A percentile compares a stretch with the other conserved stretches of the same genome.
phyloP scores from a whole-genome alignment of 1,140 invertebrate species.

The Eupristina koningsbergeri region DNA sequence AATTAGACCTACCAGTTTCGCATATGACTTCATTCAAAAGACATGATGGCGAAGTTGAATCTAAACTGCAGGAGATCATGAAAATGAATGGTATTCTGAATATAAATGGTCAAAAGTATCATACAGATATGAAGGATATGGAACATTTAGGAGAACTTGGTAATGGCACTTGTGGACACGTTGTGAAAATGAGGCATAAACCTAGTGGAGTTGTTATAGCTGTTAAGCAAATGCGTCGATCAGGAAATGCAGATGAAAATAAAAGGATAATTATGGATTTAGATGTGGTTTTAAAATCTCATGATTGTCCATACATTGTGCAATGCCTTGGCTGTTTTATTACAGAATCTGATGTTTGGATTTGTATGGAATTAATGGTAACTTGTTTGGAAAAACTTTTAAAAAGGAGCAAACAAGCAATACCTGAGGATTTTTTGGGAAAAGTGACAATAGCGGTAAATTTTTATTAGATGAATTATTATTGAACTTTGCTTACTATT shows the following conservation, averaged over 20 bases:
- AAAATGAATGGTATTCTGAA: conserved; percentile 89
- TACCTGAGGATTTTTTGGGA: conserved; percentile 96
- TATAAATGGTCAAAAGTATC: conserved; percentile 85
- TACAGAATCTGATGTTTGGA: conserved; percentile 92
- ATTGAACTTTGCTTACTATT: background rate
- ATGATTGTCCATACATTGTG: conserved; percentile 97
- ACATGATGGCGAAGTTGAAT: conserved; percentile 79
- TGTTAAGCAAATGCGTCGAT: conserved; percentile 99
- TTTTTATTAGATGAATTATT: conserved; percentile 53
- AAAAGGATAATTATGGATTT: conserved; percentile 99
- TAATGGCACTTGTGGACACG: conserved; percentile 97
- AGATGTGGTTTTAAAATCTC: conserved; percentile 96
- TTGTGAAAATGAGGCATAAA: conserved; percentile 95
- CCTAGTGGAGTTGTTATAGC: conserved; percentile 90
- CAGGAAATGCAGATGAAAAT: conserved; percentile 96
- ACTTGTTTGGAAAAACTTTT: conserved; percentile 98
- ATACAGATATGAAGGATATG: conserved; percentile 89
- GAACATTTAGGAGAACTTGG: conserved; percentile 92
- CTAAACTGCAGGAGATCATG: conserved; percentile 84
- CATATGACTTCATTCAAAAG: conserved; percentile 74
- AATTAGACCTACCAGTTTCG: conserved; percentile 73
- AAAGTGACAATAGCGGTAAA: conserved; percentile 96
- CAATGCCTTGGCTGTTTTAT: conserved; percentile 98
- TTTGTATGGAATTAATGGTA: conserved; percentile 97
- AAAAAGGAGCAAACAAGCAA: conserved; percentile 85